Conservation (phyloP, 2,113 vertebrate genomes). For the Dunckerocampus dactyliophorus region DNA sequence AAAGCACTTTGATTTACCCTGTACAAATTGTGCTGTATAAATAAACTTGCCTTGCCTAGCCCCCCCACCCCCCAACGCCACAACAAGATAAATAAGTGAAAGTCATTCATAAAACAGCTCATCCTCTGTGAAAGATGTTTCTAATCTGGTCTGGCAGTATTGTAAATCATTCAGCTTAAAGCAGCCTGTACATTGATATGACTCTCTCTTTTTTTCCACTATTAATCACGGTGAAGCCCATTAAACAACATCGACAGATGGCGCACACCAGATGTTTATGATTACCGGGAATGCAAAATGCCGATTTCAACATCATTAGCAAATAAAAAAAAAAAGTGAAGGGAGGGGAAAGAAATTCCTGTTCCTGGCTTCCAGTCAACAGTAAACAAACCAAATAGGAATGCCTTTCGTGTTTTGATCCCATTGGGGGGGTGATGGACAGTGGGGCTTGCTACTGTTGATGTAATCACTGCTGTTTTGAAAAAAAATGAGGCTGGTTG, state of each 20-base stretch:
- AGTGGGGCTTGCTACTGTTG: slow-evolving; percentile 17
- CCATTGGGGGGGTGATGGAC: background rate
- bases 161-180: slow-evolving; percentile 18
- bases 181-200: slow-evolving; percentile 32
- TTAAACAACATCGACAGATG: slow-evolving; percentile 61
- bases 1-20: no score
- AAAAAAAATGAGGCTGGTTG: slow-evolving; percentile 26
- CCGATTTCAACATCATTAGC: slow-evolving; percentile 64
- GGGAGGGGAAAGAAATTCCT: slow-evolving; percentile 32
- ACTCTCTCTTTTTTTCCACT: slow-evolving; percentile 19
- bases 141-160: slow-evolving; percentile 14
- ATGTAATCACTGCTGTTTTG: slow-evolving; percentile 54
- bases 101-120: slow-evolving; percentile 4
- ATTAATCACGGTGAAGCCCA: slow-evolving; percentile 49
- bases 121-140: slow-evolving; percentile 2
- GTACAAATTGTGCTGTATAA: no score
- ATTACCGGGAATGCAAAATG: slow-evolving; percentile 68
- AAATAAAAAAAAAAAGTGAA: slow-evolving; percentile 53
- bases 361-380: slow-evolving; percentile 41
- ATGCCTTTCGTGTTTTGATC: slow-evolving; percentile 43
- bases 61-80: background rate
- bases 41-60: no score
- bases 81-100: background rate
- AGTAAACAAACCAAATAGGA: slow-evolving; percentile 33
- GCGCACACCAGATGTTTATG: slow-evolving; percentile 65